These are phyloP conservation scores for Phaetusa simplex DNA, from an alignment of 2,113 vertebrate genomes.

Conservation along the genomic window DNA sequence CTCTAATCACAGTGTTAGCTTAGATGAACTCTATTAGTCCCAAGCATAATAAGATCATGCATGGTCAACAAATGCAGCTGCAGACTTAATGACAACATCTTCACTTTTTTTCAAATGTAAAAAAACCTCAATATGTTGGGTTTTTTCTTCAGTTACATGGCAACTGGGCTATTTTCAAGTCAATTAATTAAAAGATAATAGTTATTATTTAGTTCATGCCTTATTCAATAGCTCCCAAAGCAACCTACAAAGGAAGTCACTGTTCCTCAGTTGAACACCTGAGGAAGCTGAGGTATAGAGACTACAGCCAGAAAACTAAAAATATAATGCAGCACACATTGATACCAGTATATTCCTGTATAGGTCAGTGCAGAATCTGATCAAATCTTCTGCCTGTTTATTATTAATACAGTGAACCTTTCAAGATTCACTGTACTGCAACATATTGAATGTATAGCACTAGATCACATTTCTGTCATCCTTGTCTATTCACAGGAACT, in stretches of 20 bases:
- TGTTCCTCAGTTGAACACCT: background rate
- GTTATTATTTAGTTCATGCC: background rate
- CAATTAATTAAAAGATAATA: background rate
- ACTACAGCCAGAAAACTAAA: background rate
- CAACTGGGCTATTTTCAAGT: conserved; percentile 16
- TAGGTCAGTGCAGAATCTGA: background rate
- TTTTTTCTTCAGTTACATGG: background rate
- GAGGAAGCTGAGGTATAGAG: background rate
- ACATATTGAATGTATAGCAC: background rate
- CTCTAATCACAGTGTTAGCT: background rate
- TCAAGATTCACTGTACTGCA: background rate
- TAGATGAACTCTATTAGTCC: background rate
- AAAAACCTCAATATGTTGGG: background rate
- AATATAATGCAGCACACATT: background rate
- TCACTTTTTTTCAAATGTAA: background rate
- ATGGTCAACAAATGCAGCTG: background rate
- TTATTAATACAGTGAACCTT: background rate
- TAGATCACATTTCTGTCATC: background rate
- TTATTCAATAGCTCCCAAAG: background rate
- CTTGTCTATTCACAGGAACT: background rate
- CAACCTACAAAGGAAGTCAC: background rate
- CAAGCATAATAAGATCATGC: background rate
- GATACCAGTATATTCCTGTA: background rate
- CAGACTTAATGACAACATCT: background rate
- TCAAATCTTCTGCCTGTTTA: background rate